phyloP scores from a whole-genome alignment of 2,888 invertebrate genomes.

The Ichneumoninae sp. region DNA sequence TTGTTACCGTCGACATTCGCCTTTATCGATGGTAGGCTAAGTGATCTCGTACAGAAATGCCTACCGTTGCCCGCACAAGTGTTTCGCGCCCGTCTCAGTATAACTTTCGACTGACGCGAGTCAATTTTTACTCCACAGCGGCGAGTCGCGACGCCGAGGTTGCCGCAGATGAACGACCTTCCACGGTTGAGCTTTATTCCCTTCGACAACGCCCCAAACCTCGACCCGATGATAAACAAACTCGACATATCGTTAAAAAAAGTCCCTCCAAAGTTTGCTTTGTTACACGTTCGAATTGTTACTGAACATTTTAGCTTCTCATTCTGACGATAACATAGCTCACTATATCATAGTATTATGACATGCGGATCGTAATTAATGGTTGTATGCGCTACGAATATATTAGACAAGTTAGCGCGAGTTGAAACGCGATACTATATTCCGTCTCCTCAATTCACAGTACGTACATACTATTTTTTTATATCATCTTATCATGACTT shows the following conservation, averaged over 20 bases:
- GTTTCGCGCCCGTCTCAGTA: background rate
- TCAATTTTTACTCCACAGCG: background rate
- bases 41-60: background rate
- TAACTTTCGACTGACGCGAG: background rate
- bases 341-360: background rate
- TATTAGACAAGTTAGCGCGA: too few species aligned
- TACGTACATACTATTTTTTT: background rate
- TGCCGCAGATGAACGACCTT: background rate
- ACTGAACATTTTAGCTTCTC: background rate
- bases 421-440: background rate
- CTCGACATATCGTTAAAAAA: slow-evolving; percentile 21
- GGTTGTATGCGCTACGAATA: background rate
- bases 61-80: background rate
- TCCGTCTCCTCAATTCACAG: background rate
- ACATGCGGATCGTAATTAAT: background rate
- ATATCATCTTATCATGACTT: background rate
- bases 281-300: background rate
- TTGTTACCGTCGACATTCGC: slow-evolving; percentile 62
- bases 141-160: background rate
- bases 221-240: slow-evolving; percentile 74
- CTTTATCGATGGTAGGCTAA: background rate
- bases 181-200: background rate
- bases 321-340: background rate
- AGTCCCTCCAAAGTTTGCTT: background rate
- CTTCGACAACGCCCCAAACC: slow-evolving; percentile 83